Evolutionary conservation across 2,113 vertebrate species (phyloP).

Genomic region (Macheiramphus alcinus): DNA sequence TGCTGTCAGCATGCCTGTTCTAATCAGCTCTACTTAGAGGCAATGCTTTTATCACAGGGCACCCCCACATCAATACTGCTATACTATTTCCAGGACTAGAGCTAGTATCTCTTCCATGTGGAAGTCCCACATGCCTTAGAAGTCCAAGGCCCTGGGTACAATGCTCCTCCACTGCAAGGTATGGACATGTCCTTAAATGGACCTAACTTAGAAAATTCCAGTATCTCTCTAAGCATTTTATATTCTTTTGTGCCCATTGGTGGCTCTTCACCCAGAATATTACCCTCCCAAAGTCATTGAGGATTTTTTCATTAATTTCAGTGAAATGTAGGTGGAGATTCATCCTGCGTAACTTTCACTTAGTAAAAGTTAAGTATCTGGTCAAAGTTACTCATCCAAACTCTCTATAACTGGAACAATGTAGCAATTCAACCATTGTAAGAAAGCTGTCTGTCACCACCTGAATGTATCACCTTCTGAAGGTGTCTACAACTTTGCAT

Average conservation of each 20-base stretch:
- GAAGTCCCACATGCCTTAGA: background rate
- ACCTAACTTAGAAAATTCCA: background rate
- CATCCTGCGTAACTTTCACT: background rate
- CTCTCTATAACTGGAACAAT: background rate
- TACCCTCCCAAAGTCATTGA: background rate
- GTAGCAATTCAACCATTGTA: background rate
- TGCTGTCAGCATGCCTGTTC: background rate
- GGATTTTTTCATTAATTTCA: background rate
- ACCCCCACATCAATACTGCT: background rate
- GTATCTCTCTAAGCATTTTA: background rate
- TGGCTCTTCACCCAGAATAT: background rate
- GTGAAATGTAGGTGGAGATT: background rate
- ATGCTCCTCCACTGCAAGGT: background rate
- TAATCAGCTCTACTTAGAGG: background rate
- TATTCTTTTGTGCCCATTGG: background rate
- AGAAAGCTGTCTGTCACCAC: background rate
- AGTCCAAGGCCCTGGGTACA: background rate
- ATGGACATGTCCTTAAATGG: background rate
- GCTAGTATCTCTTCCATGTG: background rate
- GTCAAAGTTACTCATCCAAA: background rate
- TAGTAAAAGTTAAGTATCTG: background rate
- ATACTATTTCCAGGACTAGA: background rate
- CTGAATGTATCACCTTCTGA: background rate
- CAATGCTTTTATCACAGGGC: background rate
- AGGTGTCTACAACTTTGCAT: background rate